Conservation (phyloP, 2,888 invertebrate species). For the Tridacna gigas region DNA sequence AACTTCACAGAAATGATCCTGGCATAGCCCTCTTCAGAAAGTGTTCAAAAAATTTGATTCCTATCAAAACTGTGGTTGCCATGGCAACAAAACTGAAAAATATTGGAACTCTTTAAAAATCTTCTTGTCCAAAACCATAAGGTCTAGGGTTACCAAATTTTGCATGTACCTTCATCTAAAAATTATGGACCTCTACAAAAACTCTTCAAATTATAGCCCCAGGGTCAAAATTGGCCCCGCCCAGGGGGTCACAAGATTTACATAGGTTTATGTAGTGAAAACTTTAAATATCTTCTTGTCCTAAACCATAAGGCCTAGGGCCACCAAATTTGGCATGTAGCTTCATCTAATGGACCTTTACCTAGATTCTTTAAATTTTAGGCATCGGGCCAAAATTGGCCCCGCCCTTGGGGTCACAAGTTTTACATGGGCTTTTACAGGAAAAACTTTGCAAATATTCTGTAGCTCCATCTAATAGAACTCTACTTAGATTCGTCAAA, state of each 20-base stretch:
- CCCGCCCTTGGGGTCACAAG: no score
- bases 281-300: neutral
- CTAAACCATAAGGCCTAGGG: neutral
- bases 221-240: neutral
- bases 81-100: neutral
- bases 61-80: neutral
- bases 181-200: neutral
- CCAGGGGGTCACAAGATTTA: neutral
- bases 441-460: no score
- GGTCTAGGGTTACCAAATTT: neutral
- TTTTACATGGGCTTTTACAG: neutral
- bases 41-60: neutral
- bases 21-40: neutral
- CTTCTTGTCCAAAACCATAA: neutral
- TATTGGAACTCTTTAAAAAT: neutral
- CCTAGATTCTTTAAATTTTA: neutral
- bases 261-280: neutral
- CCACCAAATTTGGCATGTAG: neutral
- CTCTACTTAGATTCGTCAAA: no score
- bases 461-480: no score
- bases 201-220: no score
- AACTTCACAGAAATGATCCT: neutral
- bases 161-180: no score
- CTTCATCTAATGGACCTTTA: neutral
- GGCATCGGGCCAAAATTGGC: no score